phyloP scores from a whole-genome alignment of 2,113 vertebrate genomes.

The Hippopotamus amphibius region DNA sequence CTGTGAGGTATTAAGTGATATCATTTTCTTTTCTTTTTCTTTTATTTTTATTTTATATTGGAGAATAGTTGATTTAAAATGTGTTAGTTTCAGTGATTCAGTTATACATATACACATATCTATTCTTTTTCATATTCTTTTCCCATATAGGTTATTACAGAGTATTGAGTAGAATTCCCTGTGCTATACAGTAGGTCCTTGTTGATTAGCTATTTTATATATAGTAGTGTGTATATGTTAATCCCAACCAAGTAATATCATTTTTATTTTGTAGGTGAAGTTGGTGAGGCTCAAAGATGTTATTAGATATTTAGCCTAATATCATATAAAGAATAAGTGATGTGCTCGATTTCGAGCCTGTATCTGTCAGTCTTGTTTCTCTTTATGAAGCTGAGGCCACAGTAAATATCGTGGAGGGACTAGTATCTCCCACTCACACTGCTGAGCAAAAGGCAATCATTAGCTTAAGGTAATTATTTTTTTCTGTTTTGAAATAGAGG shows the following conservation, averaged over 20 bases:
- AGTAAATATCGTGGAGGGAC: neutral
- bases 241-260: neutral
- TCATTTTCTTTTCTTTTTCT: neutral
- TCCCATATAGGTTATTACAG: neutral
- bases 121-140: neutral
- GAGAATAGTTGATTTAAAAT: neutral
- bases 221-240: neutral
- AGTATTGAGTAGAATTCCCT: neutral
- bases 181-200: neutral
- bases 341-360: neutral
- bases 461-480: neutral
- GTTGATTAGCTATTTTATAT: neutral
- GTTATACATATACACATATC: neutral
- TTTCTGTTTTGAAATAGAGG: constrained; percentile 17
- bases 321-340: neutral
- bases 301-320: neutral
- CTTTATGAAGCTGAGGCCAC: neutral
- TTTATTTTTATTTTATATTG: neutral
- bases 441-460: neutral
- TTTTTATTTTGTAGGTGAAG: neutral
- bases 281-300: neutral
- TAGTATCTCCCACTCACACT: neutral
- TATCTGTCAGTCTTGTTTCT: neutral
- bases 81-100: neutral
- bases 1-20: neutral